These are phyloP conservation scores for Sycobia sp. DNA, from an alignment of 1,140 invertebrate genomes.

Conservation along the genomic window DNA sequence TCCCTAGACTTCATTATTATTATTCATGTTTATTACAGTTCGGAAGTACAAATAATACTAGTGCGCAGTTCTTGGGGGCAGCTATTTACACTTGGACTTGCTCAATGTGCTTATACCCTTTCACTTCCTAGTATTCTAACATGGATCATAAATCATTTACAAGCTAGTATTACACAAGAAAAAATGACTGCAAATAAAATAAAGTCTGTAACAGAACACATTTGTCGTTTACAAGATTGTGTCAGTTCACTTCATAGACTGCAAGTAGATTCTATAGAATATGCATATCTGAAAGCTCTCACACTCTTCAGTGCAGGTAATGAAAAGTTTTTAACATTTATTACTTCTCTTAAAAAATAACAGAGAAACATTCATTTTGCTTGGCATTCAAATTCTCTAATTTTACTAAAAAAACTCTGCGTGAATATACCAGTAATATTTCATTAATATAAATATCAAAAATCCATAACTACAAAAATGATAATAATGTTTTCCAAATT, in stretches of 20 bases:
- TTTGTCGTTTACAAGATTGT: constrained; percentile 82
- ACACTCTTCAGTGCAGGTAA: constrained; percentile 77
- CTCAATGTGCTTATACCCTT: constrained; percentile 83
- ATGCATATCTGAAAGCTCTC: constrained; percentile 88
- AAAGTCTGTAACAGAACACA: constrained; percentile 80
- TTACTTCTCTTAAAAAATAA: background rate
- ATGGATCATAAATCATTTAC: constrained; percentile 76
- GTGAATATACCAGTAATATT: background rate
- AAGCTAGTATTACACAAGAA: constrained; percentile 71
- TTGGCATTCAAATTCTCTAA: background rate
- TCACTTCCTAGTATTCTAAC: constrained; percentile 82
- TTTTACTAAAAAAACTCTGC: background rate
- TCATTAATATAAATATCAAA: background rate
- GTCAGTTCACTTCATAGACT: constrained; percentile 76
- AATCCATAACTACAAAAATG: too few relatives aligned
- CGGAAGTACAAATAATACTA: constrained; percentile 82
- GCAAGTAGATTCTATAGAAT: constrained; percentile 82
- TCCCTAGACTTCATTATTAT: background rate
- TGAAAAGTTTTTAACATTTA: background rate
- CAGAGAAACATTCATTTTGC: background rate
- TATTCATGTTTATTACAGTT: constrained; percentile 64
- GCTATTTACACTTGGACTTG: constrained; percentile 88
- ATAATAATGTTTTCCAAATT: too few relatives aligned
- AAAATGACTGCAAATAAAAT: constrained; percentile 75
- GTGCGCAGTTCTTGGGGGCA: constrained; percentile 91